These are phyloP conservation scores for Eumerus sabulonum DNA, from an alignment of 2,888 invertebrate genomes.

Conservation along the genomic window DNA sequence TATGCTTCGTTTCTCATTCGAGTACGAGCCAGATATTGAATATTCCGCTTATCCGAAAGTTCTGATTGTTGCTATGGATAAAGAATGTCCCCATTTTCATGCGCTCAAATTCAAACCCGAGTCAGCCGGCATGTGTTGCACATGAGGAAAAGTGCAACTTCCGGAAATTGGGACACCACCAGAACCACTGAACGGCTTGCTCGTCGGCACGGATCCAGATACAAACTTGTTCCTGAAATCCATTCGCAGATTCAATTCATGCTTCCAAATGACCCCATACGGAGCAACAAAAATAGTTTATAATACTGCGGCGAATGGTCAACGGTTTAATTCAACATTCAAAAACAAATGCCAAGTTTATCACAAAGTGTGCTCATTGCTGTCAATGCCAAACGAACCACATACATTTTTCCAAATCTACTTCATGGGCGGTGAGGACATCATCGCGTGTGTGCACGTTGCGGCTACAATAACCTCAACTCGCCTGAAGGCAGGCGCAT, in stretches of 20 bases:
- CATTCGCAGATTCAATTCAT: not conserved
- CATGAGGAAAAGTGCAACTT: constrained; percentile 74
- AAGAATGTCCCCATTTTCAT: constrained; percentile 22
- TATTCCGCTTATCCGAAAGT: constrained; percentile 65
- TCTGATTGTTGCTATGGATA: not conserved
- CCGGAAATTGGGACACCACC: constrained; percentile 74
- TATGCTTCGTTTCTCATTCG: too few relatives aligned
- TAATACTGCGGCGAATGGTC: constrained; percentile 43
- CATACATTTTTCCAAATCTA: too few relatives aligned
- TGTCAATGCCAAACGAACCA: too few relatives aligned
- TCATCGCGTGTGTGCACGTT: too few relatives aligned
- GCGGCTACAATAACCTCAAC: too few relatives aligned
- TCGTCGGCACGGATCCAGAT: constrained; percentile 1
- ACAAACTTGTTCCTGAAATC: not conserved
- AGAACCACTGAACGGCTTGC: constrained; percentile 63
- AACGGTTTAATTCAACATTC: constrained; percentile 4
- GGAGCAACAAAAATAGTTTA: constrained; percentile 62
- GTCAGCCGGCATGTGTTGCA: constrained; percentile 73
- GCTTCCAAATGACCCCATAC: constrained; percentile 69
- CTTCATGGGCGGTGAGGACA: too few relatives aligned
- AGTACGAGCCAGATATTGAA: constrained; percentile 70
- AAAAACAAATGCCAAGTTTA: too few relatives aligned
- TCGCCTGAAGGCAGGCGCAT: too few relatives aligned
- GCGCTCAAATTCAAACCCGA: constrained; percentile 16
- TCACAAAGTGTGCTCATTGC: too few relatives aligned